Base-by-base conservation (phyloP, 92 coral and sea anemone genomes). In the Phenganax stokvisi region DNA sequence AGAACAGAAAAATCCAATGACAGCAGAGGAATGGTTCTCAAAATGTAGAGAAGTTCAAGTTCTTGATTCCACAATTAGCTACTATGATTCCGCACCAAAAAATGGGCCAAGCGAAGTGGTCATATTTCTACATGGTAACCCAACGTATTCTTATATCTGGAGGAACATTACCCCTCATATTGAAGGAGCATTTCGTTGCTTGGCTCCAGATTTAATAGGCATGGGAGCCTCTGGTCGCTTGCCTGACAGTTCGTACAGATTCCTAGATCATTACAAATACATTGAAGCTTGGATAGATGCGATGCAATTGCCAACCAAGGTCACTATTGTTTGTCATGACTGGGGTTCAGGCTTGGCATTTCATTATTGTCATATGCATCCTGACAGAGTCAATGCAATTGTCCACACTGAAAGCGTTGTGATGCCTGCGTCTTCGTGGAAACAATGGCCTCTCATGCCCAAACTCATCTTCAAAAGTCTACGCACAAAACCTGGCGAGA, bases 291-390 rank as follows among this genome's bases (percentile, higher is more conserved):
- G 83, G 83, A 63, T 79, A 53, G 83, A 79, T 52, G 47, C 58
- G 2, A 79, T 79, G 83, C 17, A 79, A 20, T 62, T 79, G 1
- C 83, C 83, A 56, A 64, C 16, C 9, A 79, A 79, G 74, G 44
- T 79, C 31, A 79, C 83, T 3, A 15, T 79, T 8, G 83, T 79
- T 12, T 79, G 83, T 16, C 87, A 84, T 54, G 87, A 84, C 16
- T 84, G 87, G 87, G 87, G 87, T 20, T 76, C 83, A 6, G 87
- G 70, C 17, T 64, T 84, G 53, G 87, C 62, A 47, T 76, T 84
- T 57, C 77, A 84, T 56, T 76, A 82, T 82, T 78, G 77, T 53
- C 76, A 76, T 51, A 58, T 78, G 77, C 66, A 84, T 37, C 77
- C 82, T 10, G 87, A 76, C 0, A 54, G 77, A 51, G 83, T 84